These are phyloP conservation scores for Suncus etruscus DNA, from an alignment of 2,113 vertebrate genomes.

Conservation along the genomic window DNA sequence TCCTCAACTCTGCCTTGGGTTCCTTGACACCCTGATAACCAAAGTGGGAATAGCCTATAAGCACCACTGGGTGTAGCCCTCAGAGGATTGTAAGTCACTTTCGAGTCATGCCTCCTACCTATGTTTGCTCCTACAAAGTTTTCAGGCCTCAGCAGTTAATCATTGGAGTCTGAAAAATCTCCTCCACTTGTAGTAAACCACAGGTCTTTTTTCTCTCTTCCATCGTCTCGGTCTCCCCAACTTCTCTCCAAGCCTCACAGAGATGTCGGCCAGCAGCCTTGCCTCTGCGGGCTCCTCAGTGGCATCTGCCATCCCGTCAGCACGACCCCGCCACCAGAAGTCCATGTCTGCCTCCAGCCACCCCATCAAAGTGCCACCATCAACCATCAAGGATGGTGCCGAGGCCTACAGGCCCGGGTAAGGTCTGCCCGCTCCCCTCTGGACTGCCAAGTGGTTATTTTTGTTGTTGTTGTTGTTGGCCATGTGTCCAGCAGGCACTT, in stretches of 20 bases:
- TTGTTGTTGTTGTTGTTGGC: too few relatives aligned
- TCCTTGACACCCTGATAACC: too few relatives aligned
- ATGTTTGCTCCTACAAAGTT: not conserved
- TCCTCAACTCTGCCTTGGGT: too few relatives aligned
- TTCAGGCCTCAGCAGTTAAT: not conserved
- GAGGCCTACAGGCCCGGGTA: slow-evolving; percentile 95
- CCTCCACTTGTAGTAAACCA: not conserved
- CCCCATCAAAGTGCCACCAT: slow-evolving; percentile 95
- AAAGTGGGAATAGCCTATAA: too few relatives aligned
- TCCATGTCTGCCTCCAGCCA: slow-evolving; percentile 99
- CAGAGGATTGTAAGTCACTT: not conserved
- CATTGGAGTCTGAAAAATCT: not conserved
- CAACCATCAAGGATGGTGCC: slow-evolving; percentile 96
- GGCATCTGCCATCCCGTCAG: slow-evolving; percentile 87
- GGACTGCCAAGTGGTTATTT: not conserved
- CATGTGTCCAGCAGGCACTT: not conserved
- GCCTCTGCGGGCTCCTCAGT: slow-evolving; percentile 87
- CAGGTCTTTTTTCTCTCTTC: not conserved
- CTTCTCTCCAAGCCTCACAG: slow-evolving; percentile 90
- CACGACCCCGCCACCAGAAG: slow-evolving; percentile 97
- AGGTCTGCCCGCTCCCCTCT: not conserved
- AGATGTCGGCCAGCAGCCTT: slow-evolving; percentile 94
- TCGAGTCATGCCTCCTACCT: accelerated
- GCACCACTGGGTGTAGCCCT: too few relatives aligned
- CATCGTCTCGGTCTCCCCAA: not conserved